Conservation (phyloP, 2,797 vertebrate genomes). For the Neosilurus hyrtlii region DNA sequence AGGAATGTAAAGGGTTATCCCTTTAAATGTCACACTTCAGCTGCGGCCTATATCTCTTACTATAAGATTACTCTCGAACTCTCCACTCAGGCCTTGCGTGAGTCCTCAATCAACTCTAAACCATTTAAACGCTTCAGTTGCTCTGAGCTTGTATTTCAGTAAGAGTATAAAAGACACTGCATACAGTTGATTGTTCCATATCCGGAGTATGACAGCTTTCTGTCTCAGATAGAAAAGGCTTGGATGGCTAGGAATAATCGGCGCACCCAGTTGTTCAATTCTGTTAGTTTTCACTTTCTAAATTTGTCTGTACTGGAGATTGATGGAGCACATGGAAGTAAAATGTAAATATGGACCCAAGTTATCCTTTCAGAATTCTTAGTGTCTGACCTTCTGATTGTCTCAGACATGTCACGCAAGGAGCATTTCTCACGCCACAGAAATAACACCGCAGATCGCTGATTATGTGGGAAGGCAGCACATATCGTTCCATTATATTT, state of each 20-base stretch:
- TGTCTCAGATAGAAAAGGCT: background rate
- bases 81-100: conserved; percentile 8
- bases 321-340: background rate
- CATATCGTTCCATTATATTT: background rate
- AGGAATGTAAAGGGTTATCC: background rate
- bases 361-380: background rate
- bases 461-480: background rate
- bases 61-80: background rate
- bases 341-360: conserved; percentile 34
- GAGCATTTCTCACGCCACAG: background rate
- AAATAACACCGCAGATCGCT: background rate
- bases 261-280: conserved; percentile 4
- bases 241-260: background rate
- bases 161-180: background rate
- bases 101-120: conserved; percentile 17
- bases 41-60: background rate
- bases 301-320: background rate
- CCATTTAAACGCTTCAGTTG: conserved; percentile 17
- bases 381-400: conserved; percentile 27
- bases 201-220: background rate
- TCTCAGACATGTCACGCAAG: conserved; percentile 19
- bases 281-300: conserved; percentile 1
- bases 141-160: conserved; percentile 24
- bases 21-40: conserved; percentile 11
- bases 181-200: conserved; percentile 7